Percentiles rank a stretch among this genome's conserved stretches.
These are phyloP conservation scores for Grapholita molesta DNA, from an alignment of 1,140 invertebrate species.

Conservation along the genomic window DNA sequence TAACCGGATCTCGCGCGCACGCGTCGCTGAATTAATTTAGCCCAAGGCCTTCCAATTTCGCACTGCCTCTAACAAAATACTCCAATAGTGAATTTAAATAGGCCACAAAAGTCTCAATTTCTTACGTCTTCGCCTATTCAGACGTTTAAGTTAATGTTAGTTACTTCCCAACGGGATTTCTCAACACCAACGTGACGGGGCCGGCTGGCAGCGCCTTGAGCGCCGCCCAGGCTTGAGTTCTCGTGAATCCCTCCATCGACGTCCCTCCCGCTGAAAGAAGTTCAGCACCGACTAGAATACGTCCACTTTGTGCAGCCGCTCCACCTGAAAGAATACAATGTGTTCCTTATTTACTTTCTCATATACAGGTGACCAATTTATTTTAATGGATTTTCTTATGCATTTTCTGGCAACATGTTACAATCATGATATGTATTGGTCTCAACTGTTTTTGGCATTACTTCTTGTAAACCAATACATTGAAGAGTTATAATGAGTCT, in stretches of 20 bases:
- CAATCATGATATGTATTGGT: too few species aligned
- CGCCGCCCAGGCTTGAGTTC: constrained; percentile 95
- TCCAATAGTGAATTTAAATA: constrained; percentile 20
- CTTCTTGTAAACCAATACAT: too few species aligned
- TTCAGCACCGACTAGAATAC: constrained; percentile 91
- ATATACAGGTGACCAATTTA: too few species aligned
- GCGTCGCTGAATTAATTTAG: constrained; percentile 26
- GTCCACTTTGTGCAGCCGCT: constrained; percentile 92
- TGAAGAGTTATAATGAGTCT: too few species aligned
- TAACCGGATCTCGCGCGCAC: constrained; percentile 31
- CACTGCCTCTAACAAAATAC: constrained; percentile 18
- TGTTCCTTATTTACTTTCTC: too few species aligned
- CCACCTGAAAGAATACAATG: constrained; percentile 82
- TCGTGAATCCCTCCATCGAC: constrained; percentile 89
- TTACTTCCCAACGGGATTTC: constrained; percentile 42
- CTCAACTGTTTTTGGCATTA: too few species aligned
- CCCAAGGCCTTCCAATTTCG: constrained; percentile 15
- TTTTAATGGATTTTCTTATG: too few species aligned
- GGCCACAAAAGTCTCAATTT: constrained; percentile 20
- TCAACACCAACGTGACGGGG: constrained; percentile 79
- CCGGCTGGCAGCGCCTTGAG: constrained; percentile 93
- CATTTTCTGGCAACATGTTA: too few species aligned
- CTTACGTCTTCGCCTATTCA: constrained; percentile 8
- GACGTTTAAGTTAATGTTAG: not conserved
- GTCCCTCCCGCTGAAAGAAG: constrained; percentile 89